Evolutionary conservation across 2,113 vertebrate genomes (phyloP).

Genomic region (Danionella cerebrum): DNA sequence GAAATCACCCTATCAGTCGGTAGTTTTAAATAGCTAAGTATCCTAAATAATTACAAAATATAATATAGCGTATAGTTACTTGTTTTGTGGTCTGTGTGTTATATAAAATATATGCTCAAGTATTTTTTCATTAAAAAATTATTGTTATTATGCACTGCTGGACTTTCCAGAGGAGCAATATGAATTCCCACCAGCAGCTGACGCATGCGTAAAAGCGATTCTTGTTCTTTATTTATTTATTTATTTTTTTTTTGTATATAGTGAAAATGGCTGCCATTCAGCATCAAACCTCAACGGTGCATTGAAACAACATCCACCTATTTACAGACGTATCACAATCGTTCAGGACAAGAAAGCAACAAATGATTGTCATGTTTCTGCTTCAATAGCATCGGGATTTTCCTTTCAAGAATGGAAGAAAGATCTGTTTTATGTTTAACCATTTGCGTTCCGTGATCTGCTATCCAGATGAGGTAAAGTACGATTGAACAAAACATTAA

Average conservation of each 20-base stretch:
- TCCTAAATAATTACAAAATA: too few species aligned
- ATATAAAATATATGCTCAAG: too few species aligned
- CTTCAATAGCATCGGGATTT: slow-evolving; percentile 44
- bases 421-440: slow-evolving; percentile 57
- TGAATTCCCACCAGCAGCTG: slow-evolving; percentile 40
- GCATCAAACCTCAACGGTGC: slow-evolving; percentile 52
- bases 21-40: too few species aligned
- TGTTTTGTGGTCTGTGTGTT: too few species aligned
- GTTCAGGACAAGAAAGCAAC: neutral
- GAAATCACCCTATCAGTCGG: too few species aligned
- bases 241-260: too few species aligned
- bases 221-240: slow-evolving; percentile 53
- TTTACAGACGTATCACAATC: slow-evolving; percentile 21
- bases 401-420: slow-evolving; percentile 52
- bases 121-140: too few species aligned
- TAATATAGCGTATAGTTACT: too few species aligned
- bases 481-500: too few species aligned
- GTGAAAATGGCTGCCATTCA: slow-evolving; percentile 69
- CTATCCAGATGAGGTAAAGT: slow-evolving; percentile 63
- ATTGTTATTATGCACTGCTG: neutral
- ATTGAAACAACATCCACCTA: slow-evolving; percentile 35
- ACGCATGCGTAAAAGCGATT: slow-evolving; percentile 57
- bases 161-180: neutral
- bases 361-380: slow-evolving; percentile 8
- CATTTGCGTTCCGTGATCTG: slow-evolving; percentile 49